Base-by-base conservation (phyloP, 2,888 invertebrate species). In the Blera fallax region DNA sequence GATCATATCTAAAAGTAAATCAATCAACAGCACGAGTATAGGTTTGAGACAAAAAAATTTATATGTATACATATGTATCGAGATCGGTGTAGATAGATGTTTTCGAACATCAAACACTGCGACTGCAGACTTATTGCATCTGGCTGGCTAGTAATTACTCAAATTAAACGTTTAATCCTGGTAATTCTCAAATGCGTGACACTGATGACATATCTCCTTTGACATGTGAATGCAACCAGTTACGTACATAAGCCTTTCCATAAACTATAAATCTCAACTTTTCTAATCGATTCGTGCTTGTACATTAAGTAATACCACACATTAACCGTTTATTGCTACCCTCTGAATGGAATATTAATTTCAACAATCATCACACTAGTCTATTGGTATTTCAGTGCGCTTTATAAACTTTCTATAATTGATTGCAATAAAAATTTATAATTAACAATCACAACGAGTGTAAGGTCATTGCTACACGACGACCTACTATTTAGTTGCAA, bases 391-490 rank as follows among this genome's bases (percentile, higher is more conserved):
- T 45, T 58, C 8, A 21, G 8, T 58, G 6, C 27, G 37, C 40
- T 73, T 67, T 69, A 37, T 67, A 27, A 21, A 67, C 72, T 77
- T 83, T 77, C 72, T 77, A 64, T 72, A 73, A 72, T 73, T 60
- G 72, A 54, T 29, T 32, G 29, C 54, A 81, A 70, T 64, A 67
- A 67, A 62, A 52, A 34, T 18, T 8, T 52, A 18, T 45, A 78
- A 73, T 67, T 52, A 52, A 67, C 40, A 54, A 40, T 27, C 40
- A 64, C 14, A n/a, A n/a, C n/a, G 27, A 58, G 56, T 40, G 11
- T 72, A 77, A 65, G 83, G 83, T 78, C 83, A 83, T 73, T 78
- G 69, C 58, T 60, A 52, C 69, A 62, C 32, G 11, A 52, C 69
- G 67, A 77, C 77, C 77, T 32, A 67, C 29, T 52, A 43, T 16